Evolutionary conservation across 1,140 invertebrate species (phyloP).

Genomic region (Leptinotarsa texana): DNA sequence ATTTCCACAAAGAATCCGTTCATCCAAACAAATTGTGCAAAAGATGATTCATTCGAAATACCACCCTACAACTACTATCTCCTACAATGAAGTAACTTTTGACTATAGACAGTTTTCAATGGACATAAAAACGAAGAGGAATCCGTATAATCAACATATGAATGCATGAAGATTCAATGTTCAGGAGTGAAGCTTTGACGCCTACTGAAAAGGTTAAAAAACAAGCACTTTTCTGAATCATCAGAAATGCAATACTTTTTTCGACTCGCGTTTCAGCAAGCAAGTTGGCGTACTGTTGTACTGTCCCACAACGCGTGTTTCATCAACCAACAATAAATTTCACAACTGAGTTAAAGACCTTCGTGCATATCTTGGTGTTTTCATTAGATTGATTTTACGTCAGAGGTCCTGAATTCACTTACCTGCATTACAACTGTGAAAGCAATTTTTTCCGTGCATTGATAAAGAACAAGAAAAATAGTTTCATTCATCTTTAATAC

Average conservation of each 20-base stretch:
- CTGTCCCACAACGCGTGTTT: too few relatives aligned
- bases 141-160: neutral
- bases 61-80: neutral
- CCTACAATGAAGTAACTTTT: neutral
- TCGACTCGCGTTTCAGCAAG: too few relatives aligned
- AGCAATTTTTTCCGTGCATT: too few relatives aligned
- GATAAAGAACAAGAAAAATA: neutral
- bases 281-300: too few relatives aligned
- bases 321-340: too few relatives aligned
- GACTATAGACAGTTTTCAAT: neutral
- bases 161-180: neutral
- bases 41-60: neutral
- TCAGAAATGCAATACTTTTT: too few relatives aligned
- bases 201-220: neutral
- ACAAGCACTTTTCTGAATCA: too few relatives aligned
- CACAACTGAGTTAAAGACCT: too few relatives aligned
- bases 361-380: too few relatives aligned
- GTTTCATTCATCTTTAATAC: constrained; percentile 16
- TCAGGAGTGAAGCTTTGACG: neutral
- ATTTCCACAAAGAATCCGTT: neutral
- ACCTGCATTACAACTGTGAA: too few relatives aligned
- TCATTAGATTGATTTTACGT: too few relatives aligned
- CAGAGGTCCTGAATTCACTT: too few relatives aligned
- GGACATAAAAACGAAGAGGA: neutral
- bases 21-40: neutral